A percentile compares a stretch with the other conserved stretches of the same genome.
Conservation (phyloP, 2,113 vertebrate species). For the Meriones unguiculatus region DNA sequence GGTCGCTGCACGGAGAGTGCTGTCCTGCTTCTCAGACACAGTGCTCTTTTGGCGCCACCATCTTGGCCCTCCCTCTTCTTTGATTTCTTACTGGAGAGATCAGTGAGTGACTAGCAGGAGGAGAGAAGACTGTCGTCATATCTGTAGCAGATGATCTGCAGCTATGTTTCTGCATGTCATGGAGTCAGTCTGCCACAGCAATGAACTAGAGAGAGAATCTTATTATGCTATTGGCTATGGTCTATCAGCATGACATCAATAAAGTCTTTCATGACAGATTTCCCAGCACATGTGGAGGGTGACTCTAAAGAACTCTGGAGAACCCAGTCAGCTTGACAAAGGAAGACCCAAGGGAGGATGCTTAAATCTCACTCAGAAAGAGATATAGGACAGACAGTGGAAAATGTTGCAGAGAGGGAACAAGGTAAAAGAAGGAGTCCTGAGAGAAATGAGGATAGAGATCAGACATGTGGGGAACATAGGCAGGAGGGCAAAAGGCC, state of each 20-base stretch:
- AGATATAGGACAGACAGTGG: too few relatives aligned
- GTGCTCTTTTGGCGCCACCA: too few relatives aligned
- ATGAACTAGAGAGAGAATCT: background rate
- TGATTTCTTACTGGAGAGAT: background rate
- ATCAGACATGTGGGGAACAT: too few relatives aligned
- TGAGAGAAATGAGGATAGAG: too few relatives aligned
- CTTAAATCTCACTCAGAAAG: too few relatives aligned
- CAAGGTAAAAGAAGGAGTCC: too few relatives aligned
- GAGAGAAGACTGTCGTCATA: background rate
- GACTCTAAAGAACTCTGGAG: background rate
- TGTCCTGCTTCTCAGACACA: too few relatives aligned
- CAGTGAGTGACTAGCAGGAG: background rate
- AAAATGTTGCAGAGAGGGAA: too few relatives aligned
- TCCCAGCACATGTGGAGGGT: background rate
- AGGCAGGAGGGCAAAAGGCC: too few relatives aligned
- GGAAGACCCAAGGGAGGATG: too few relatives aligned
- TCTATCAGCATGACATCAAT: background rate
- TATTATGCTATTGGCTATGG: background rate
- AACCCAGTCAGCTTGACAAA: background rate
- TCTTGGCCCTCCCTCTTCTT: too few relatives aligned
- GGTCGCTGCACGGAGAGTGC: too few relatives aligned
- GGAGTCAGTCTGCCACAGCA: background rate
- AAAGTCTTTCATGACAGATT: background rate
- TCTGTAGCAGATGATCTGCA: background rate
- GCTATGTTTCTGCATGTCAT: background rate